phyloP scores from a whole-genome alignment of 2,113 vertebrate genomes.

The Rhinogobius similis region DNA sequence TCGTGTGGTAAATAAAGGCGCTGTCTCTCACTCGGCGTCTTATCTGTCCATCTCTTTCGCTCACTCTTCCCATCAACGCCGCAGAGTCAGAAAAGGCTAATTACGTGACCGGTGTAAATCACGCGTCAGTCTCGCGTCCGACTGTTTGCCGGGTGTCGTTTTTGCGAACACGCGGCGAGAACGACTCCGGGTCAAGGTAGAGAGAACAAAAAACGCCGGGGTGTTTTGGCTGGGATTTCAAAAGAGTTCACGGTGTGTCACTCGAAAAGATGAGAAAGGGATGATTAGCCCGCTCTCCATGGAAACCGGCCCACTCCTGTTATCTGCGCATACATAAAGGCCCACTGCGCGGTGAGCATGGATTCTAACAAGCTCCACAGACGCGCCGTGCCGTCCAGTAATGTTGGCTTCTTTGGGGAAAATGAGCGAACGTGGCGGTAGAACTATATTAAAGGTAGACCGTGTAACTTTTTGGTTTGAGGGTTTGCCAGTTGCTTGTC shows the following conservation, averaged over 20 bases:
- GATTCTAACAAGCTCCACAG: neutral
- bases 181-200: slow-evolving; percentile 31
- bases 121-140: slow-evolving; percentile 38
- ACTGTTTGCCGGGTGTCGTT: slow-evolving; percentile 26
- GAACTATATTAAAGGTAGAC: no score
- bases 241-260: slow-evolving; percentile 32
- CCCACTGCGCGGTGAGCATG: neutral
- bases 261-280: slow-evolving; percentile 36
- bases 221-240: slow-evolving; percentile 27
- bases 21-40: slow-evolving; percentile 31
- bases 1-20: slow-evolving; percentile 57
- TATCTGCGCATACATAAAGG: slow-evolving; percentile 3
- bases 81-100: slow-evolving; percentile 61
- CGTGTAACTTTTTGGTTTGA: neutral
- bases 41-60: neutral
- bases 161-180: slow-evolving; percentile 22
- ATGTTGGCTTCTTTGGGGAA: neutral
- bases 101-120: slow-evolving; percentile 42
- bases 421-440: neutral
- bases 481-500: no score
- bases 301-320: slow-evolving; percentile 47
- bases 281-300: slow-evolving; percentile 53
- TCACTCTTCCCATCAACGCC: slow-evolving; percentile 25
- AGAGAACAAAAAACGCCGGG: slow-evolving; percentile 17
- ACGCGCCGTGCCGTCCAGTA: neutral